Conservation (phyloP, 2,113 vertebrate species). For the Pterocles orientalis region DNA sequence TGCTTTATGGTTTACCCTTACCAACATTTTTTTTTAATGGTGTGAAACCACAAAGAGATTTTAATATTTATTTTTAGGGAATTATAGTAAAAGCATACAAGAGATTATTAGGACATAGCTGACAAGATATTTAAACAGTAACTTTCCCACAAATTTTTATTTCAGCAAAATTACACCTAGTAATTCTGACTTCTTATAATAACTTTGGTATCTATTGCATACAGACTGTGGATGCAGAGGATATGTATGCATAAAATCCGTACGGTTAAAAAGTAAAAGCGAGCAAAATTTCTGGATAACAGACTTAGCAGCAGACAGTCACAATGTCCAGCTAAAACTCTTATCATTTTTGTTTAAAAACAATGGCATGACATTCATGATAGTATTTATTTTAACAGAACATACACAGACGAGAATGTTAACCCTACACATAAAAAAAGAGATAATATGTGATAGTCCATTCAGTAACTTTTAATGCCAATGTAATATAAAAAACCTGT, state of each 20-base stretch:
- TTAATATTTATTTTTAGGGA: constrained; percentile 12
- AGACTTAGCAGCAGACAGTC: background rate
- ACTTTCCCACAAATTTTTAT: constrained; percentile 10
- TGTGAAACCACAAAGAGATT: constrained; percentile 35
- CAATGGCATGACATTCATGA: background rate
- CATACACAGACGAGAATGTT: background rate
- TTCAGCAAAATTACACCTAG: background rate
- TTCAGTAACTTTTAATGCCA: background rate
- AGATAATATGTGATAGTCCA: background rate
- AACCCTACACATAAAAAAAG: background rate
- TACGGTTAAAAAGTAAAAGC: background rate
- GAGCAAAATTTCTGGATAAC: background rate
- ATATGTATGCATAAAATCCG: background rate
- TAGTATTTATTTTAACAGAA: constrained; percentile 20
- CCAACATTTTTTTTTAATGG: background rate
- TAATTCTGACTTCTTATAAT: constrained; percentile 4
- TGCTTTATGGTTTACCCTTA: background rate
- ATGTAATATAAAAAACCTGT: background rate
- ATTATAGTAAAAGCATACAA: background rate
- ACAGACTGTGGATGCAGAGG: background rate
- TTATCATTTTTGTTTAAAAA: constrained; percentile 20
- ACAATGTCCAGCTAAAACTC: background rate
- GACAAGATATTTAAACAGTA: background rate
- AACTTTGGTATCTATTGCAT: background rate
- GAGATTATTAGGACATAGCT: background rate